Conservation (phyloP, 2,888 invertebrate genomes). For the Synergus itoensis region DNA sequence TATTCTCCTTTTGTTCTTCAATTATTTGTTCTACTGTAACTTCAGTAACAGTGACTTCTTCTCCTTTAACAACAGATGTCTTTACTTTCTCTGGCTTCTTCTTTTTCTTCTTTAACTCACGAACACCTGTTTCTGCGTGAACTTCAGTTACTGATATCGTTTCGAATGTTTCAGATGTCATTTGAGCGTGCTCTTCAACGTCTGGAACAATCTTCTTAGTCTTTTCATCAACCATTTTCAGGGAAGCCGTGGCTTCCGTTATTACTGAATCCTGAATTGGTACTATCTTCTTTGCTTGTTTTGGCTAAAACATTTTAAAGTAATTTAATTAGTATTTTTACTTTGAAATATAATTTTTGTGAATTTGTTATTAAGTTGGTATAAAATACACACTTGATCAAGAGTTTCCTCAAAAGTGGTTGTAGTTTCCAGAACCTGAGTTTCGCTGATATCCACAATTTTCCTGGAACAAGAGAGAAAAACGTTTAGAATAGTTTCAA, state of each 20-base stretch:
- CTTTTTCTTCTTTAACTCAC: slow-evolving; percentile 77
- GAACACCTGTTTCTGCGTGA: slow-evolving; percentile 80
- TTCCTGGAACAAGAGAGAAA: slow-evolving; percentile 69
- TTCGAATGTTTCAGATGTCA: slow-evolving; percentile 76
- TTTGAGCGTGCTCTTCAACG: slow-evolving; percentile 72
- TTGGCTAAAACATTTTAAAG: slow-evolving; percentile 62
- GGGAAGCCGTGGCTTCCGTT: slow-evolving; percentile 82
- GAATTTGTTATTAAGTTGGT: slow-evolving; percentile 14
- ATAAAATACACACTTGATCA: slow-evolving; percentile 60
- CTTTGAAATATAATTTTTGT: neutral
- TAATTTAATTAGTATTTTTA: neutral
- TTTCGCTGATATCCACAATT: slow-evolving; percentile 79
- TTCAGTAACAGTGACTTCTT: slow-evolving; percentile 77
- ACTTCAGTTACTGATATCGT: slow-evolving; percentile 81
- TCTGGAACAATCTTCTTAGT: slow-evolving; percentile 75
- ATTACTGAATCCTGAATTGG: slow-evolving; percentile 82
- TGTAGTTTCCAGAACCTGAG: slow-evolving; percentile 81
- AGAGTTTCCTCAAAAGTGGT: slow-evolving; percentile 79
- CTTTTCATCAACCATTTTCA: slow-evolving; percentile 83
- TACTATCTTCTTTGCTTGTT: slow-evolving; percentile 79
- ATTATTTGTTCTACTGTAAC: slow-evolving; percentile 80
- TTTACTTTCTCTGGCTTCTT: slow-evolving; percentile 71
- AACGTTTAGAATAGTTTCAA: slow-evolving; percentile 40
- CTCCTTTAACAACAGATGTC: slow-evolving; percentile 61
- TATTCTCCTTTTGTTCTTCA: slow-evolving; percentile 80